Conservation (phyloP, 2,113 vertebrate species). For the Cyanistes caeruleus region DNA sequence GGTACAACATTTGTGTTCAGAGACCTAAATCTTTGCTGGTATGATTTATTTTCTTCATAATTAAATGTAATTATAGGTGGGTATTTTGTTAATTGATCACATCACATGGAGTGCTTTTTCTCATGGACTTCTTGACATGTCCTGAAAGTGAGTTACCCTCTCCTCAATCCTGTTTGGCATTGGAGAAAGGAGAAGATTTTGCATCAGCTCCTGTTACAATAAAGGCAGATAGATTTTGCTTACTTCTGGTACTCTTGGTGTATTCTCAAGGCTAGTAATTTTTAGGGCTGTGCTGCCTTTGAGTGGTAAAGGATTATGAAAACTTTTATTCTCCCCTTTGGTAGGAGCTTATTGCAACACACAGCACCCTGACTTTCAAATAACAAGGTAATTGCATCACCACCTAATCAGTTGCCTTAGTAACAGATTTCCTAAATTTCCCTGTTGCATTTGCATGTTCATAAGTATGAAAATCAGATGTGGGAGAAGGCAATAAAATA, state of each 20-base stretch:
- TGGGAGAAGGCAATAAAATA: constrained; percentile 23
- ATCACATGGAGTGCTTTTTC: not conserved
- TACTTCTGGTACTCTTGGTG: not conserved
- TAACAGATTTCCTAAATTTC: constrained; percentile 74
- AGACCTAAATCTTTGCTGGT: not conserved
- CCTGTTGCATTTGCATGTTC: constrained; percentile 63
- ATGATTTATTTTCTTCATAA: not conserved
- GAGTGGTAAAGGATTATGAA: constrained; percentile 1
- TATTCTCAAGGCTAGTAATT: not conserved
- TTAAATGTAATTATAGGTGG: not conserved
- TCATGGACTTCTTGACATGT: not conserved
- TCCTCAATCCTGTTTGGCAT: not conserved
- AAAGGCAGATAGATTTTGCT: not conserved
- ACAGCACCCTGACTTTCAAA: constrained; percentile 53
- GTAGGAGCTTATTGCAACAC: constrained; percentile 30
- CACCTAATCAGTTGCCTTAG: constrained; percentile 78
- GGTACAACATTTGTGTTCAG: not conserved
- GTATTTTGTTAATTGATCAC: not conserved
- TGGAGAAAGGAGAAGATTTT: not conserved
- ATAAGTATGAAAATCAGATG: constrained; percentile 44
- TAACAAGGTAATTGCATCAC: constrained; percentile 67
- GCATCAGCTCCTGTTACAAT: not conserved
- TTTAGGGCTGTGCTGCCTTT: not conserved
- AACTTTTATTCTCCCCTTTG: constrained; percentile 14
- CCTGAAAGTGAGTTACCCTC: not conserved